phyloP scores from a whole-genome alignment of 1,140 invertebrate genomes.

The Batillaria attramentaria region DNA sequence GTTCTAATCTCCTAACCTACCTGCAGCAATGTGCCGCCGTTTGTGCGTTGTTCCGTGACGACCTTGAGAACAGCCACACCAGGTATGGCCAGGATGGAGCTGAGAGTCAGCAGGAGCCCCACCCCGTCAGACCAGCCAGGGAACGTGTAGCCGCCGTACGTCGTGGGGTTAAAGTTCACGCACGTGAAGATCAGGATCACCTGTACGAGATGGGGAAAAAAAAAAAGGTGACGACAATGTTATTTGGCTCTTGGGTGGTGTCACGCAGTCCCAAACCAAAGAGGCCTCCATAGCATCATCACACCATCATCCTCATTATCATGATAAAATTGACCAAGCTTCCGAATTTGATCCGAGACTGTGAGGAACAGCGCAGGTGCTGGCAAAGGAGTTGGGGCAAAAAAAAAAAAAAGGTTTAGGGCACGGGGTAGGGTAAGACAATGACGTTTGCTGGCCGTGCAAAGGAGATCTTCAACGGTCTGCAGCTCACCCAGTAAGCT shows the following conservation, averaged over 20 bases:
- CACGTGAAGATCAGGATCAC: constrained; percentile 68
- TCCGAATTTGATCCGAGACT: no score
- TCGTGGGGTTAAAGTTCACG: constrained; percentile 64
- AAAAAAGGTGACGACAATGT: background rate
- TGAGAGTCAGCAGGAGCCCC: constrained; percentile 65
- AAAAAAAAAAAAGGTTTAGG: no score
- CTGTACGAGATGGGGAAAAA: constrained; percentile 46
- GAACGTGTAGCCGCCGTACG: constrained; percentile 66
- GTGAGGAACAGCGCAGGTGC: no score
- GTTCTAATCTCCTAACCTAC: constrained; percentile 20
- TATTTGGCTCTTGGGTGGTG: no score
- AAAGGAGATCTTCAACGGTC: no score
- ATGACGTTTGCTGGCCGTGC: no score
- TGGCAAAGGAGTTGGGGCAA: no score
- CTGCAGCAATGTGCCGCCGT: constrained; percentile 23
- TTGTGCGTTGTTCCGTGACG: constrained; percentile 20
- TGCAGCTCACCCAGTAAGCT: no score
- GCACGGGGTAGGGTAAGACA: no score
- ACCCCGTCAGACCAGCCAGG: constrained; percentile 70
- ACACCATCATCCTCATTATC: background rate
- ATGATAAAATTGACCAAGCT: no score
- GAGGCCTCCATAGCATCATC: background rate
- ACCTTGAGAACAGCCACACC: constrained; percentile 60
- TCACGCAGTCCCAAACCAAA: no score
- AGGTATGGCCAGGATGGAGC: constrained; percentile 69